These are phyloP conservation scores for Oreochromis mossambicus DNA, from an alignment of 2,797 vertebrate species.

Conservation along the genomic window DNA sequence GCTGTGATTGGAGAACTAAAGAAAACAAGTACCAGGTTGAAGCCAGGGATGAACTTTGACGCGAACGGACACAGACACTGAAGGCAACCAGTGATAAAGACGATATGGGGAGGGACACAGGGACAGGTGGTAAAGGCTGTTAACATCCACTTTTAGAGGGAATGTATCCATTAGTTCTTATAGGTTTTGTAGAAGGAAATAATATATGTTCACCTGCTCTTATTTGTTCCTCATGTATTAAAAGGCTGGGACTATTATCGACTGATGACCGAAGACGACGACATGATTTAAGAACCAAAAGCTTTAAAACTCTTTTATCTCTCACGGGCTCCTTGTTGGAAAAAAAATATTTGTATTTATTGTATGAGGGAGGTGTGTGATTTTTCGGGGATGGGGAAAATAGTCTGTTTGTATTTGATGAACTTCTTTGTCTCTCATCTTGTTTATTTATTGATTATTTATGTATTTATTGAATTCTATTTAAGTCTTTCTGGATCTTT, in stretches of 20 bases:
- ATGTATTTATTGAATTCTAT: constrained; percentile 78
- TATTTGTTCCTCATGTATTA: constrained; percentile 72
- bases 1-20: background rate
- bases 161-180: constrained; percentile 78
- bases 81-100: constrained; percentile 36
- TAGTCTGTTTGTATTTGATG: constrained; percentile 67
- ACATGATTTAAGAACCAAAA: constrained; percentile 87
- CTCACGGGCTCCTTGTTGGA: constrained; percentile 70
- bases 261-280: constrained; percentile 55
- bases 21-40: constrained; percentile 1
- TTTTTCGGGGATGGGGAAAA: constrained; percentile 34
- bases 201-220: constrained; percentile 72
- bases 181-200: constrained; percentile 74
- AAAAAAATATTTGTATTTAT: constrained; percentile 73
- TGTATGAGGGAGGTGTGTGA: constrained; percentile 60
- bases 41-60: background rate
- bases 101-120: background rate
- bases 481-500: constrained; percentile 70
- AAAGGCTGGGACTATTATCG: constrained; percentile 65
- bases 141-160: constrained; percentile 69
- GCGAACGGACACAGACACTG: background rate
- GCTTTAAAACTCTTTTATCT: constrained; percentile 76
- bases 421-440: constrained; percentile 56
- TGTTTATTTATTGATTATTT: constrained; percentile 78
- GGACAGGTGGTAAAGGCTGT: constrained; percentile 30